These are phyloP conservation scores for Bicyclus anynana DNA, from an alignment of 1,140 invertebrate genomes.

Conservation along the genomic window DNA sequence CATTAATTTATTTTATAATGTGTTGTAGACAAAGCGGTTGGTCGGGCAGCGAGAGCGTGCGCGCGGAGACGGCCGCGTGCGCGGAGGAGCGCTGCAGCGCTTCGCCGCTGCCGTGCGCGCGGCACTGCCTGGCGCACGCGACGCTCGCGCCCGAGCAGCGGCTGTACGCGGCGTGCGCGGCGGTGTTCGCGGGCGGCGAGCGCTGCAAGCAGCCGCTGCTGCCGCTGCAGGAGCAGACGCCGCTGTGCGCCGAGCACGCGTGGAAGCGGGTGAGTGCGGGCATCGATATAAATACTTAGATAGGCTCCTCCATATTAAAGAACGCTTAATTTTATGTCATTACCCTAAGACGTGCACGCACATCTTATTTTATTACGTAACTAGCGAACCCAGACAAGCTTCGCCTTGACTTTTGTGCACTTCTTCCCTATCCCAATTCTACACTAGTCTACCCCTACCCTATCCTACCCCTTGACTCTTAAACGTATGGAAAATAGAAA, in stretches of 20 bases:
- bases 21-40: slow-evolving; percentile 47
- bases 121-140: slow-evolving; percentile 91
- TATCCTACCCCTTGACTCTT: no score
- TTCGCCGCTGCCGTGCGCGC: slow-evolving; percentile 86
- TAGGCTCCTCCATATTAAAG: no score
- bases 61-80: slow-evolving; percentile 33
- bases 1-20: no score
- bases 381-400: no score
- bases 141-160: slow-evolving; percentile 92
- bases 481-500: no score
- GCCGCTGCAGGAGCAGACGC: slow-evolving; percentile 89
- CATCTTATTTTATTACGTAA: no score
- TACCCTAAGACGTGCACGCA: no score
- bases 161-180: slow-evolving; percentile 93
- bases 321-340: no score
- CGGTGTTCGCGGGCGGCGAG: slow-evolving; percentile 91
- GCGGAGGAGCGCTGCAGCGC: slow-evolving; percentile 76
- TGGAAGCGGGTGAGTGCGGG: slow-evolving; percentile 79
- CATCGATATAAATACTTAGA: not conserved
- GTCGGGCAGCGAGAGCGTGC: slow-evolving; percentile 56
- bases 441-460: no score
- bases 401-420: no score
- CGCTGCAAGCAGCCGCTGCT: slow-evolving; percentile 93
- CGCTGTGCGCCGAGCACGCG: slow-evolving; percentile 89
- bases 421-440: no score